Evolutionary conservation across 2,113 vertebrate genomes (phyloP).

Genomic region (Galeopterus variegatus): DNA sequence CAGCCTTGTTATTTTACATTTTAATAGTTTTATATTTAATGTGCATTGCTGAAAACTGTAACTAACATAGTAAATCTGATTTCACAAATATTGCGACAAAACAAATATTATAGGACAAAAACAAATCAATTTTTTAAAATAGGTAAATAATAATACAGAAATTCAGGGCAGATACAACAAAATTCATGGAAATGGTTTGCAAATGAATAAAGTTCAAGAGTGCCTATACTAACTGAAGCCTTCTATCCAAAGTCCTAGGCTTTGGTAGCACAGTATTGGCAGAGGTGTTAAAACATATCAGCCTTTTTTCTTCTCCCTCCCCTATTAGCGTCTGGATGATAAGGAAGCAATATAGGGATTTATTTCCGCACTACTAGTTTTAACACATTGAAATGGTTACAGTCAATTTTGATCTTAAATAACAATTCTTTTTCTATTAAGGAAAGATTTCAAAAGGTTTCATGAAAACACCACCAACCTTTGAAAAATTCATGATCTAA

Average conservation of each 20-base stretch:
- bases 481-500: constrained; percentile 56
- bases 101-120: not conserved
- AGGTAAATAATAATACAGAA: constrained; percentile 36
- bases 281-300: not conserved
- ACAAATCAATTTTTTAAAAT: not conserved
- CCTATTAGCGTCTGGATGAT: not conserved
- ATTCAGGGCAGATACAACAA: constrained; percentile 19
- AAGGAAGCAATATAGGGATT: constrained; percentile 15
- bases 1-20: not conserved
- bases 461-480: constrained; percentile 40
- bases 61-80: not conserved
- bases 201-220: constrained; percentile 45
- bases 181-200: constrained; percentile 43
- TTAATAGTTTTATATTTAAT: constrained; percentile 25
- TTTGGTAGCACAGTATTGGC: not conserved
- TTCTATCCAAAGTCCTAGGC: constrained; percentile 4
- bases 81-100: constrained; percentile 39
- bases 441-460: not conserved
- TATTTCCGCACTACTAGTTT: constrained; percentile 31
- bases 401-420: constrained; percentile 36
- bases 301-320: not conserved
- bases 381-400: not conserved
- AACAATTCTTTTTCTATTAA: constrained; percentile 22
- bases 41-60: not conserved
- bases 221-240: not conserved